Conservation (phyloP, 2,888 invertebrate genomes). For the Drosophila prostipennis region DNA sequence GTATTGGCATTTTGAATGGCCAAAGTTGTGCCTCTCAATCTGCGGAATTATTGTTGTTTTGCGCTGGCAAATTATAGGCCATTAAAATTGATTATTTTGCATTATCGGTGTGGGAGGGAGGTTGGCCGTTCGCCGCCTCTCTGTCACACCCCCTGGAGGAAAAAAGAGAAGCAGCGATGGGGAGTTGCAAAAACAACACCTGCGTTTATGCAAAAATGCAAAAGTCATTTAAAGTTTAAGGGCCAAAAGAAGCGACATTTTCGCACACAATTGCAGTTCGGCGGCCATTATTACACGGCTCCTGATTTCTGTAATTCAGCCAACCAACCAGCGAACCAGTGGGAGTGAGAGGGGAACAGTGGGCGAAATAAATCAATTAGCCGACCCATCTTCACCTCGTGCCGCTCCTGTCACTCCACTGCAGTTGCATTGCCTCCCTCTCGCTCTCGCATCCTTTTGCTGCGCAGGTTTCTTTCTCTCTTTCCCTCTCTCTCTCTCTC, state of each 20-base stretch:
- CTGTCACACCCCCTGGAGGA: conserved; percentile 7
- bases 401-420: conserved; percentile 33
- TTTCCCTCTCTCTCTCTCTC: not conserved
- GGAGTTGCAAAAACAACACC: conserved; percentile 22
- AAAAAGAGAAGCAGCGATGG: not conserved
- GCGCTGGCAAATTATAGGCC: conserved; percentile 70
- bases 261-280: conserved; percentile 9
- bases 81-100: conserved; percentile 74
- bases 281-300: conserved; percentile 47
- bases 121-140: conserved; percentile 34
- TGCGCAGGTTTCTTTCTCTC: conserved; percentile 23
- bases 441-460: conserved; percentile 12
- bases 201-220: conserved; percentile 4
- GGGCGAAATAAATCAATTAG: conserved; percentile 72
- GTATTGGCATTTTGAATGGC: conserved; percentile 53
- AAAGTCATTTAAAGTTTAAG: conserved; percentile 1
- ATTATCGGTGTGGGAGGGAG: conserved; percentile 54
- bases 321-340: conserved; percentile 56
- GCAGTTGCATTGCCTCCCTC: conserved; percentile 37
- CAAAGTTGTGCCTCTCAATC: conserved; percentile 63
- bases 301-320: conserved; percentile 44
- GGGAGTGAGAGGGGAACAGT: conserved; percentile 21
- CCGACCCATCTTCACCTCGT: conserved; percentile 42
- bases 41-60: conserved; percentile 61
- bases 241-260: conserved; percentile 10